A percentile compares a stretch with the other conserved stretches of the same genome.
These are phyloP conservation scores for Pogoniulus pusillus DNA, from an alignment of 2,797 vertebrate genomes.

Conservation along the genomic window DNA sequence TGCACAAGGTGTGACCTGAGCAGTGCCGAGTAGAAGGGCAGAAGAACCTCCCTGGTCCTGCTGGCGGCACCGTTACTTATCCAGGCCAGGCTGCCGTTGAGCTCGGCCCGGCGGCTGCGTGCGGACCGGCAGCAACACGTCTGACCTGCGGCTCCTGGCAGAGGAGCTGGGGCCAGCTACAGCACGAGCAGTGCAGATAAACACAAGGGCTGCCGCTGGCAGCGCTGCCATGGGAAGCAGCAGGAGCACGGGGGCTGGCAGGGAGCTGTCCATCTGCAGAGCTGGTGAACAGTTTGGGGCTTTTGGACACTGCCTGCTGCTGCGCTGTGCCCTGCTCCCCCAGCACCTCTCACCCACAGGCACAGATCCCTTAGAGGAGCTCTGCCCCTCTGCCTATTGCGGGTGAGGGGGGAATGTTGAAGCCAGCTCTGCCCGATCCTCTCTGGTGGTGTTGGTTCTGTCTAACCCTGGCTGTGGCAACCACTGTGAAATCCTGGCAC, in stretches of 20 bases:
- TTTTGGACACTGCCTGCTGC: not conserved
- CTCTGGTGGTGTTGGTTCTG: not conserved
- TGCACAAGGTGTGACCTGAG: no score
- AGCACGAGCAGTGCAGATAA: constrained; percentile 4
- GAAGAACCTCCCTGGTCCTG: no score
- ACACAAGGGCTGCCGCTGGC: not conserved
- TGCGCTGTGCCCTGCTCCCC: not conserved
- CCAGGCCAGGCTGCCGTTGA: no score
- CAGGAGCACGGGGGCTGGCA: rapidly evolving
- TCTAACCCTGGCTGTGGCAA: not conserved
- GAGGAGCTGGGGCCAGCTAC: not conserved
- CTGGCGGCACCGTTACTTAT: no score
- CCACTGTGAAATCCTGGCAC: not conserved
- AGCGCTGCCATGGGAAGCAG: not conserved
- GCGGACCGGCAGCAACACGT: not conserved
- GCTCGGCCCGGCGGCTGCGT: not conserved
- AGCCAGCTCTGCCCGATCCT: not conserved
- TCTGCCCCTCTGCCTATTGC: not conserved
- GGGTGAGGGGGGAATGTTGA: not conserved
- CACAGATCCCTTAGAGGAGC: rapidly evolving
- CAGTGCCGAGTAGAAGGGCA: no score
- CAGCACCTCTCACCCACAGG: rapidly evolving
- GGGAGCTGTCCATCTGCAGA: not conserved
- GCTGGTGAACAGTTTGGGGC: not conserved
- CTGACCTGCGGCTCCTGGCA: constrained; percentile 12